Conservation (phyloP, 2,113 vertebrate genomes). For the Oncorhynchus clarkii region DNA sequence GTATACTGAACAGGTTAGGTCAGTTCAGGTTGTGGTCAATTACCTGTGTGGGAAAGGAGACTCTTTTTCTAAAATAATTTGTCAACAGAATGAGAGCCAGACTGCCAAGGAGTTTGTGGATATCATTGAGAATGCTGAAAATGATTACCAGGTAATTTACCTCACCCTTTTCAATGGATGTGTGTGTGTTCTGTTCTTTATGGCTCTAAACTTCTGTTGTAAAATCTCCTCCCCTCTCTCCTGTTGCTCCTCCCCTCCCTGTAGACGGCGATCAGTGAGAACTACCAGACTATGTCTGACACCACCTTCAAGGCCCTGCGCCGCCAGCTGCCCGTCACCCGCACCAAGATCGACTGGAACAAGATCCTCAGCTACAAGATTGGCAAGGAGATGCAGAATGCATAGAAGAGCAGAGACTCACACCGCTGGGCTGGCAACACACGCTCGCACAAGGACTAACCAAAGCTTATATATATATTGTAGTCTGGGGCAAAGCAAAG, state of each 20-base stretch:
- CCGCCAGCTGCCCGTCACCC: conserved; percentile 94
- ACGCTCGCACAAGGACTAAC: conserved; percentile 59
- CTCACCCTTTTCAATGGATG: neutral
- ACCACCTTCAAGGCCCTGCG: conserved; percentile 99
- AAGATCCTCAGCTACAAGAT: conserved; percentile 99
- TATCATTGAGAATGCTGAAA: conserved; percentile 94
- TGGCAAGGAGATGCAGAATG: conserved; percentile 98
- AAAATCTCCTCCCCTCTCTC: neutral
- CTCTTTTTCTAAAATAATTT: conserved; percentile 14
- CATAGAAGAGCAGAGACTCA: conserved; percentile 68
- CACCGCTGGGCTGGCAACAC: conserved; percentile 38
- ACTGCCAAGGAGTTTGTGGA: conserved; percentile 95
- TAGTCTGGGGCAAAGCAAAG: conserved; percentile 1
- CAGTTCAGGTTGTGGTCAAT: neutral
- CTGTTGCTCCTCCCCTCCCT: neutral
- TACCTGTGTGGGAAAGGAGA: too few species aligned
- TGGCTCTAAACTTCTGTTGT: neutral
- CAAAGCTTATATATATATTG: conserved; percentile 60
- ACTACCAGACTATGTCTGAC: conserved; percentile 99
- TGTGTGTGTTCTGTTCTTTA: neutral
- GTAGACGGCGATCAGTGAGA: conserved; percentile 96
- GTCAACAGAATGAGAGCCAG: conserved; percentile 84
- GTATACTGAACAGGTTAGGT: neutral
- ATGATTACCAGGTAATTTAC: conserved; percentile 90
- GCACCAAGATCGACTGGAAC: conserved; percentile 99